A percentile compares a stretch with the other conserved stretches of the same genome.
Conservation (phyloP, 2,888 invertebrate species). For the Cheilosia soror region DNA sequence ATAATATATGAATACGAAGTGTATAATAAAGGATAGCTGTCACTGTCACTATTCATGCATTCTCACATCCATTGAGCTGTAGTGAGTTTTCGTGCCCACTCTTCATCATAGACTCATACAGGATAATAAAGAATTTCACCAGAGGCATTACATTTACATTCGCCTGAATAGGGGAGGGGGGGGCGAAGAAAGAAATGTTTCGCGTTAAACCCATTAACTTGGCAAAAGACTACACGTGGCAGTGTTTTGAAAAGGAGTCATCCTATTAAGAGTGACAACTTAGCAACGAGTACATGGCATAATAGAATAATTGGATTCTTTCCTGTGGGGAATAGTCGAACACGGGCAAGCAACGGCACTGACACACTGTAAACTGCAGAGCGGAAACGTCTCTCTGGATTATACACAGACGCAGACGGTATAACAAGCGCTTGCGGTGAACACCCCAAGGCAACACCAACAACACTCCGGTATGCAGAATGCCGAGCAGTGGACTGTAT, state of each 20-base stretch:
- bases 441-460: neutral
- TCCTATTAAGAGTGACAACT: conserved; percentile 39
- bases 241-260: conserved; percentile 19
- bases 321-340: conserved; percentile 17
- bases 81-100: neutral
- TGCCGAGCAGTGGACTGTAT: neutral
- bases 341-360: neutral
- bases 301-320: conserved; percentile 39
- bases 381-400: conserved; percentile 3
- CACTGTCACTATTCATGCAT: neutral
- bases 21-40: neutral
- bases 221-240: conserved; percentile 16
- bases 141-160: neutral
- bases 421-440: conserved; percentile 14
- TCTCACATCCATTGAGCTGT: neutral
- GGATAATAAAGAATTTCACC: neutral
- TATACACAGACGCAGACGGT: conserved; percentile 5
- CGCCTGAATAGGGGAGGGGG: neutral
- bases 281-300: conserved; percentile 30
- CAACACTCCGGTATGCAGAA: neutral
- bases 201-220: conserved; percentile 16
- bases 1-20: too few species aligned
- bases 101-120: neutral
- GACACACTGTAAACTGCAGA: neutral
- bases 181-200: conserved; percentile 5